phyloP scores from a whole-genome alignment of 37 sponge, comb jelly and placozoan genomes.

The Hexactinellida sp. region DNA sequence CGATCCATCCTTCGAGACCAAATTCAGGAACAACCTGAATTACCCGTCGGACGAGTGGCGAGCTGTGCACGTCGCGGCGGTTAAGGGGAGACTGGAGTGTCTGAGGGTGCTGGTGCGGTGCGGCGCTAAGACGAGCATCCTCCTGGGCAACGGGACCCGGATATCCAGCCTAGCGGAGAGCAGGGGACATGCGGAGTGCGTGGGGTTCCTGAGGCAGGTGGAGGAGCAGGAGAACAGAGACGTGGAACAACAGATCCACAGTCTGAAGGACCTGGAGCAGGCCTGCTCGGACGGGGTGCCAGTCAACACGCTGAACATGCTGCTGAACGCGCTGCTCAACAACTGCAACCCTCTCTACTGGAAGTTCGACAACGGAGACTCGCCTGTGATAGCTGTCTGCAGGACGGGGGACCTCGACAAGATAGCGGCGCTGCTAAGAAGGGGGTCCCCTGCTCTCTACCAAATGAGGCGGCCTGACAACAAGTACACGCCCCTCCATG shows the following conservation, averaged over 20 bases:
- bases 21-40: background rate
- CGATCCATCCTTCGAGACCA: background rate
- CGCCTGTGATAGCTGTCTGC: background rate
- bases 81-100: background rate
- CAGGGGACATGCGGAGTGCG: background rate
- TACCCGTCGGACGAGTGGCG: background rate
- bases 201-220: background rate
- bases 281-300: background rate
- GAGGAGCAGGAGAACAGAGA: conserved; percentile 1
- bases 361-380: conserved; percentile 10
- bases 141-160: background rate
- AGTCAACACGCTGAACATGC: background rate
- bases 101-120: background rate
- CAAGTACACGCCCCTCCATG: background rate
- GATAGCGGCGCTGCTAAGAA: background rate
- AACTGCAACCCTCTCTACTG: conserved; percentile 10
- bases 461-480: background rate
- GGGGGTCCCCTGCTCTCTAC: background rate
- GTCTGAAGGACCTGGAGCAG: background rate
- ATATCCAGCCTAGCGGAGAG: background rate
- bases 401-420: background rate
- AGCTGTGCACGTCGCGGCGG: background rate
- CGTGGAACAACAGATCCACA: conserved; percentile 7
- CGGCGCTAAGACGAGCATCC: background rate
- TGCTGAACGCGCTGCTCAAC: background rate